Conservation (phyloP, 2,797 vertebrate species). For the Karalla daura region DNA sequence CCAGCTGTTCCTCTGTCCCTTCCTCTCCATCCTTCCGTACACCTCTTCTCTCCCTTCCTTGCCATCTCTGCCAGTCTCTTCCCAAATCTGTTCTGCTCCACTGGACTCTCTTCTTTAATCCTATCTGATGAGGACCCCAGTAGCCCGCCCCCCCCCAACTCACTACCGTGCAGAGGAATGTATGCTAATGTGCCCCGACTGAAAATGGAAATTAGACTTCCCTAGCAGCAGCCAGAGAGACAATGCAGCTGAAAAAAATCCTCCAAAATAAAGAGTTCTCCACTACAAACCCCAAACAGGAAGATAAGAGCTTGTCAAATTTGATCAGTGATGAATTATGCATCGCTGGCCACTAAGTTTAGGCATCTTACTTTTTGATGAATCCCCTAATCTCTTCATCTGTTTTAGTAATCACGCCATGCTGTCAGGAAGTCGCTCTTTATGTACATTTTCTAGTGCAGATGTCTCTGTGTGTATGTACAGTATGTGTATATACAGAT, state of each 20-base stretch:
- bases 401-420: conserved; percentile 36
- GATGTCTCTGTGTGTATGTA: background rate
- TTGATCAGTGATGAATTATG: conserved; percentile 76
- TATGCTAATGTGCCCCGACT: conserved; percentile 75
- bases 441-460: conserved; percentile 25
- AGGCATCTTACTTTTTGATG: conserved; percentile 41
- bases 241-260: conserved; percentile 37
- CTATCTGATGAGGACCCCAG: conserved; percentile 73
- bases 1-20: conserved; percentile 21
- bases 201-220: conserved; percentile 70
- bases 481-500: conserved; percentile 14
- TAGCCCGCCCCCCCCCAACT: conserved; percentile 2
- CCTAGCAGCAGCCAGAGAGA: conserved; percentile 50
- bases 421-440: conserved; percentile 30
- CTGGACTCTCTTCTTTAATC: conserved; percentile 68
- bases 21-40: conserved; percentile 22
- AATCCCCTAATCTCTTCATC: conserved; percentile 56
- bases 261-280: conserved; percentile 40
- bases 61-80: conserved; percentile 41
- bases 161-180: conserved; percentile 46
- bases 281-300: conserved; percentile 58
- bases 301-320: conserved; percentile 73
- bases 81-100: conserved; percentile 70
- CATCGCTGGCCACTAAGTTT: conserved; percentile 57
- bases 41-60: conserved; percentile 29